These are phyloP conservation scores for Crenichthys baileyi DNA, from an alignment of 2,797 vertebrate genomes.

Conservation along the genomic window DNA sequence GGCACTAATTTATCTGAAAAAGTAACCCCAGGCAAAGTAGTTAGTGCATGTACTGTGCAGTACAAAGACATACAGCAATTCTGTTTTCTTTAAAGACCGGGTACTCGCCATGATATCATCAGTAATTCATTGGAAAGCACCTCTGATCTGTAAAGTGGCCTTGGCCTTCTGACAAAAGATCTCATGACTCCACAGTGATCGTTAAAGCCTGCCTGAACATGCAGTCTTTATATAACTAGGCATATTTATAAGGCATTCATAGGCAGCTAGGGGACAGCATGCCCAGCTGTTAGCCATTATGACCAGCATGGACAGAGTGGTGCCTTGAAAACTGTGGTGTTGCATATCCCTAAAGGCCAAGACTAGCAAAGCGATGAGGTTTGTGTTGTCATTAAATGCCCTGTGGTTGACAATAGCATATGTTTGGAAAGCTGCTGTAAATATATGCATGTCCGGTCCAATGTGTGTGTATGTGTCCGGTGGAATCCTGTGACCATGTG, in stretches of 20 bases:
- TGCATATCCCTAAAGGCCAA: slow-evolving; percentile 61
- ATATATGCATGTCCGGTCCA: slow-evolving; percentile 19
- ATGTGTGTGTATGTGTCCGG: slow-evolving; percentile 5
- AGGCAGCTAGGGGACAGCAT: slow-evolving; percentile 57
- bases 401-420: slow-evolving; percentile 17
- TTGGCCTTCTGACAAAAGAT: slow-evolving; percentile 46
- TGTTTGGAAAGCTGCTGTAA: slow-evolving; percentile 23
- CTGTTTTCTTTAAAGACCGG: background rate
- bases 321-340: slow-evolving; percentile 66
- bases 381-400: slow-evolving; percentile 22
- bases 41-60: background rate
- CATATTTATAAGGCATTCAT: slow-evolving; percentile 40
- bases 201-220: slow-evolving; percentile 56
- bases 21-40: background rate
- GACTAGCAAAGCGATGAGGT: slow-evolving; percentile 18
- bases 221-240: slow-evolving; percentile 74
- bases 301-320: slow-evolving; percentile 55
- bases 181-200: slow-evolving; percentile 50
- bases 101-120: slow-evolving; percentile 1
- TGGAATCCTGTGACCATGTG: slow-evolving; percentile 15
- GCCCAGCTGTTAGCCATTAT: slow-evolving; percentile 82
- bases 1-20: background rate
- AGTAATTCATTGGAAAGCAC: slow-evolving; percentile 19
- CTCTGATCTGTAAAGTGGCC: slow-evolving; percentile 27
- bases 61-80: background rate